phyloP scores from a whole-genome alignment of 2,797 vertebrate genomes.

The Ficedula albicollis region DNA sequence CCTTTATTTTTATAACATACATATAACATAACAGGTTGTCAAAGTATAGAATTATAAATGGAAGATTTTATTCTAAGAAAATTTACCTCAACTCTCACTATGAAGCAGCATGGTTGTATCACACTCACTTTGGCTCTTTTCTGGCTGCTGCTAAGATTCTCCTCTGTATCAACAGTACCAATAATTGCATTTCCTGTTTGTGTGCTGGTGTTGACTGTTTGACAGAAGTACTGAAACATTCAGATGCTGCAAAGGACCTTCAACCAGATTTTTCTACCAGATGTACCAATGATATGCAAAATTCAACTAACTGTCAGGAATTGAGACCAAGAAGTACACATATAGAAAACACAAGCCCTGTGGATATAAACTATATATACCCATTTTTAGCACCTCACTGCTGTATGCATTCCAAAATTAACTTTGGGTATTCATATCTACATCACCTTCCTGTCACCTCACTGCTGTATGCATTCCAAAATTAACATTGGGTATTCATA shows the following conservation, averaged over 20 bases:
- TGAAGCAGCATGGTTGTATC: background rate
- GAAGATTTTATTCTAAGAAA: background rate
- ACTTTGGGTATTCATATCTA: background rate
- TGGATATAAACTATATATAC: background rate
- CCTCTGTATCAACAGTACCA: background rate
- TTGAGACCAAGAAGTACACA: background rate
- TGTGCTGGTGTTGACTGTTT: background rate
- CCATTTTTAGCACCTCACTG: background rate
- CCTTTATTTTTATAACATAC: background rate
- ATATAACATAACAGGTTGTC: background rate
- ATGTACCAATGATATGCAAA: background rate
- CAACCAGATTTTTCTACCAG: background rate
- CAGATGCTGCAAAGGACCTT: background rate
- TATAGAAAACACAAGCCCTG: background rate
- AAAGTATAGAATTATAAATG: background rate
- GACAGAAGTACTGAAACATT: background rate
- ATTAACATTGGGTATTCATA: no score
- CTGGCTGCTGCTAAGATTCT: background rate
- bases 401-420: background rate
- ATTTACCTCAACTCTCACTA: background rate
- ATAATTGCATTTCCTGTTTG: background rate
- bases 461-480: no score
- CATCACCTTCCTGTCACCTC: no score
- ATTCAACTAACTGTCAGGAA: background rate
- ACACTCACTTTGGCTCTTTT: background rate